Evolutionary conservation across 2,888 invertebrate species (phyloP).

Genomic region (Hartigia nigra): DNA sequence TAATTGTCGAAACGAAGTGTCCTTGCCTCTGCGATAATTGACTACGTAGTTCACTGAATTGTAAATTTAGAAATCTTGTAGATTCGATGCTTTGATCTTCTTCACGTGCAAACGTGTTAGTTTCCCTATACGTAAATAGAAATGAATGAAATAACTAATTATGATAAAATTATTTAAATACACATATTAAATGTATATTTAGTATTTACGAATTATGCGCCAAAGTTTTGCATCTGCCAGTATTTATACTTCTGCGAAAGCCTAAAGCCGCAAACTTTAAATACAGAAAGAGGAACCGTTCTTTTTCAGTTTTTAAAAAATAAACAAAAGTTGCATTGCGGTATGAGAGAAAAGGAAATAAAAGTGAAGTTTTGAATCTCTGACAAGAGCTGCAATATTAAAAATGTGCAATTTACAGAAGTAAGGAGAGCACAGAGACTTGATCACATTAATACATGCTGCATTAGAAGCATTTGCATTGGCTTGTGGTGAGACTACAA

Average conservation of each 20-base stretch:
- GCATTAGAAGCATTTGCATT: not conserved
- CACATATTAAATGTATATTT: not conserved
- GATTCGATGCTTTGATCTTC: too few relatives aligned
- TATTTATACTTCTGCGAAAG: not conserved
- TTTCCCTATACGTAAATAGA: too few relatives aligned
- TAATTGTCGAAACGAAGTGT: too few relatives aligned
- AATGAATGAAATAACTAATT: too few relatives aligned
- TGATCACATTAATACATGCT: not conserved
- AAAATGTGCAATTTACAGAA: not conserved
- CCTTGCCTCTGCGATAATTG: too few relatives aligned
- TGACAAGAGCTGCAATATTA: not conserved
- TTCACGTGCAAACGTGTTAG: too few relatives aligned
- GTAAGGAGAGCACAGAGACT: not conserved
- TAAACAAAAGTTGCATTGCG: not conserved
- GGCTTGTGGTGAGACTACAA: not conserved
- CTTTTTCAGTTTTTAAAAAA: not conserved
- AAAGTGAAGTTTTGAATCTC: not conserved
- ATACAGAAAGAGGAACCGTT: not conserved
- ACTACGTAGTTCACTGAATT: too few relatives aligned
- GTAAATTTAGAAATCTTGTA: too few relatives aligned
- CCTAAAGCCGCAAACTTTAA: not conserved
- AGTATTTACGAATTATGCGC: not conserved
- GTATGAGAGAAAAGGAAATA: not conserved
- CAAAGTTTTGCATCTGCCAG: not conserved
- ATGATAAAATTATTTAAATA: too few relatives aligned